phyloP scores from a whole-genome alignment of 2,888 invertebrate species.

The Apamea anceps region DNA sequence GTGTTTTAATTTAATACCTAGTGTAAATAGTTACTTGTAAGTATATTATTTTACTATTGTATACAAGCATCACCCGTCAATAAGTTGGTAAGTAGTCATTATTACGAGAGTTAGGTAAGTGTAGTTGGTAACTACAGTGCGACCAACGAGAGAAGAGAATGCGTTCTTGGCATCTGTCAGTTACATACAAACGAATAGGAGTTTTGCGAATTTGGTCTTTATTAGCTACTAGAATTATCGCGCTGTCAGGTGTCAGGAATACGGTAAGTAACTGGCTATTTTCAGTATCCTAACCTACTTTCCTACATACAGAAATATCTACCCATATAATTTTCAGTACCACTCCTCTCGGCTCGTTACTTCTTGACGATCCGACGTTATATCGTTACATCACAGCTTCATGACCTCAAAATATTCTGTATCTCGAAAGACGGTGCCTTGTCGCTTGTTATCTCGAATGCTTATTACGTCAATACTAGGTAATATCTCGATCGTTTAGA shows the following conservation, averaged over 20 bases:
- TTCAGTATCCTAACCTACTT: background rate
- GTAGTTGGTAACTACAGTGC: background rate
- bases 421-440: slow-evolving; percentile 5
- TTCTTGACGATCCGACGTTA: slow-evolving; percentile 13
- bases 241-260: background rate
- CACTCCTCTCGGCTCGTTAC: slow-evolving; percentile 24
- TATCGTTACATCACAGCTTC: slow-evolving; percentile 22
- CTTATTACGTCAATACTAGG: slow-evolving; percentile 26
- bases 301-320: background rate
- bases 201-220: background rate
- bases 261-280: background rate
- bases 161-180: background rate
- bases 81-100: background rate
- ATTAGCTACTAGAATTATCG: background rate
- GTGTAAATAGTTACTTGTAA: background rate
- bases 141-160: background rate
- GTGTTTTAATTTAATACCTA: too few relatives aligned
- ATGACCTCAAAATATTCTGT: slow-evolving; percentile 34
- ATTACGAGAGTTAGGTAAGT: background rate
- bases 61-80: background rate
- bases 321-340: slow-evolving; percentile 23
- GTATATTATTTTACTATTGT: background rate
- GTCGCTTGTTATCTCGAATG: slow-evolving; percentile 39
- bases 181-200: background rate
- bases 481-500: slow-evolving; percentile 25